Percentiles rank a stretch among this genome's conserved stretches.
These are phyloP conservation scores for Odontothrips loti DNA, from an alignment of 2,888 invertebrate genomes.

Conservation along the genomic window DNA sequence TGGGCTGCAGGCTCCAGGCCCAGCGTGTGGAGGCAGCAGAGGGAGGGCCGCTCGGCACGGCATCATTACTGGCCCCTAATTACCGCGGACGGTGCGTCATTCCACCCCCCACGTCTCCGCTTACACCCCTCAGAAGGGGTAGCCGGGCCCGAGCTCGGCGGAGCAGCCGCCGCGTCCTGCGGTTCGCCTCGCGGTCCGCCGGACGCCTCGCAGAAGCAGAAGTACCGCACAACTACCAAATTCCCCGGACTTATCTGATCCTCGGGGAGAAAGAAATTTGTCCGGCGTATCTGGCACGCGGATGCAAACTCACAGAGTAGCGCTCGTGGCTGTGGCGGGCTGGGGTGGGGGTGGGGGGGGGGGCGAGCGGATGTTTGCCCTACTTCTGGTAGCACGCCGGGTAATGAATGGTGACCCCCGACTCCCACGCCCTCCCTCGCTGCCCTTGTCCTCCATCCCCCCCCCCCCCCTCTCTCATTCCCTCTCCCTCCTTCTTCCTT, in stretches of 20 bases:
- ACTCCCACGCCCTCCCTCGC: neutral
- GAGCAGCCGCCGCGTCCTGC: neutral
- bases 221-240: conserved; percentile 14
- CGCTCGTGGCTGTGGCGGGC: neutral
- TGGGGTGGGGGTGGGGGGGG: neutral
- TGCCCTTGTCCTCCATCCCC: neutral
- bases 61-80: conserved; percentile 24
- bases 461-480: neutral
- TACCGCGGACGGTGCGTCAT: neutral
- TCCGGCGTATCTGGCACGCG: conserved; percentile 5
- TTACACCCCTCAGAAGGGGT: neutral
- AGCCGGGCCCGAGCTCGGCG: neutral
- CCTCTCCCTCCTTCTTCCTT: neutral
- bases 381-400: conserved; percentile 9
- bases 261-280: conserved; percentile 17
- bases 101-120: neutral
- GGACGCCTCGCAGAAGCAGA: too few species aligned
- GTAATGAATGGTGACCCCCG: conserved; percentile 19
- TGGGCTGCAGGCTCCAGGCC: neutral
- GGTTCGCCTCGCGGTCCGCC: too few species aligned
- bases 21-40: neutral
- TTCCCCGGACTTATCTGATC: conserved; percentile 20
- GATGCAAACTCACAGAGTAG: neutral
- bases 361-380: conserved; percentile 12
- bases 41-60: neutral